Evolutionary conservation across 2,797 vertebrate species (phyloP).

Genomic region (Ctenopoma multispine): DNA sequence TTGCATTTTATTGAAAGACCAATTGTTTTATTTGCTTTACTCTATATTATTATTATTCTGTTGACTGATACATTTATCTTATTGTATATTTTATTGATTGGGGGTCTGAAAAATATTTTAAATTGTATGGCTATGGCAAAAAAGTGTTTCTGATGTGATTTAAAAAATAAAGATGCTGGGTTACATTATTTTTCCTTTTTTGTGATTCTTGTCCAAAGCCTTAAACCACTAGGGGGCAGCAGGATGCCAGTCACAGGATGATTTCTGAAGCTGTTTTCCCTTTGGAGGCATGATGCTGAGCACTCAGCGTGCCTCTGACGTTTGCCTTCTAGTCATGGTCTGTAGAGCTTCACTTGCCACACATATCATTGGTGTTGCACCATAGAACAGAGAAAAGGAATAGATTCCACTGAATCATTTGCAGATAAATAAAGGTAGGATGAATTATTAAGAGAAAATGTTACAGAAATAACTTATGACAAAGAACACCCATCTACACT

Average conservation of each 20-base stretch:
- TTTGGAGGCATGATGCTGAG: slow-evolving; percentile 48
- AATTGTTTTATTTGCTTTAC: slow-evolving; percentile 58
- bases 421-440: background rate
- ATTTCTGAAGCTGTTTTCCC: slow-evolving; percentile 22
- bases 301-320: slow-evolving; percentile 48
- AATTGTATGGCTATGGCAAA: slow-evolving; percentile 41
- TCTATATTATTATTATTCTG: slow-evolving; percentile 57
- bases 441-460: background rate
- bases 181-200: slow-evolving; percentile 10
- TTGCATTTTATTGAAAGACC: slow-evolving; percentile 58
- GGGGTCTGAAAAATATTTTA: slow-evolving; percentile 37
- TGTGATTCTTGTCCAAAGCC: background rate
- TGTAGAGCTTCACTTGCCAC: slow-evolving; percentile 51
- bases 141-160: slow-evolving; percentile 73
- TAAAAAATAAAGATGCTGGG: slow-evolving; percentile 77
- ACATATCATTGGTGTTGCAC: slow-evolving; percentile 25
- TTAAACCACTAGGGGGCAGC: slow-evolving; percentile 73
- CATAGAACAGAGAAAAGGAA: slow-evolving; percentile 19
- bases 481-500: background rate
- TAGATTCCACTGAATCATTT: slow-evolving; percentile 9
- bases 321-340: slow-evolving; percentile 36
- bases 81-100: slow-evolving; percentile 53
- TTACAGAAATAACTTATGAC: background rate
- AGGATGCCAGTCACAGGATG: slow-evolving; percentile 20
- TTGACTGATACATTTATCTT: slow-evolving; percentile 55